Percentiles rank a stretch among this genome's conserved stretches.
These are phyloP conservation scores for Pseudochirops corinnae DNA, from an alignment of 2,797 vertebrate species.

Conservation along the genomic window DNA sequence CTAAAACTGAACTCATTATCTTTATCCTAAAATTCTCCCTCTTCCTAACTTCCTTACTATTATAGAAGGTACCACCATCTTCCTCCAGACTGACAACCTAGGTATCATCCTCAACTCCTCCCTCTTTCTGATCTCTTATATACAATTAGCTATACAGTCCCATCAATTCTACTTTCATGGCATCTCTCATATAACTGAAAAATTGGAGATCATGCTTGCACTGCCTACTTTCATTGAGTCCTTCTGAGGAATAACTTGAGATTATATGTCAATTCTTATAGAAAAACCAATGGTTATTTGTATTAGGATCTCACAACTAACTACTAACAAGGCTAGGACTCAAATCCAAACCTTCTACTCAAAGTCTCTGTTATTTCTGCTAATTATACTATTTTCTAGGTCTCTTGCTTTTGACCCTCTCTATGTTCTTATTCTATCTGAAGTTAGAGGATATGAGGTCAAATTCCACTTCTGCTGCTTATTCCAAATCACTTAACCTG, in stretches of 20 bases:
- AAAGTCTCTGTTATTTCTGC: neutral
- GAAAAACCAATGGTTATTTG: neutral
- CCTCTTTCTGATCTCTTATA: neutral
- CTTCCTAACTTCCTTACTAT: neutral
- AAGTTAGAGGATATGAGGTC: neutral
- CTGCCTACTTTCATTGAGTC: neutral
- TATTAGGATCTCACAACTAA: neutral
- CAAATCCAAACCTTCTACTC: no score
- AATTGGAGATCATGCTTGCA: neutral
- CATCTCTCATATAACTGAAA: neutral
- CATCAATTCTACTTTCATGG: neutral
- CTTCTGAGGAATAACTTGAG: neutral
- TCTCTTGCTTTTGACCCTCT: neutral
- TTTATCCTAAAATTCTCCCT: neutral
- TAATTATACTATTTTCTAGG: neutral
- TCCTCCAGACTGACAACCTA: neutral
- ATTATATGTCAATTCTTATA: neutral
- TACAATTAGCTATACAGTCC: neutral
- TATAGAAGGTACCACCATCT: neutral
- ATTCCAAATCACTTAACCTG: neutral
- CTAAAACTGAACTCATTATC: neutral
- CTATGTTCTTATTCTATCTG: neutral
- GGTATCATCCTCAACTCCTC: neutral
- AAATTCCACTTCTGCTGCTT: neutral
- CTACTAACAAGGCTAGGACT: neutral